These are phyloP conservation scores for Scortum barcoo DNA, from an alignment of 2,113 vertebrate species.

Conservation along the genomic window DNA sequence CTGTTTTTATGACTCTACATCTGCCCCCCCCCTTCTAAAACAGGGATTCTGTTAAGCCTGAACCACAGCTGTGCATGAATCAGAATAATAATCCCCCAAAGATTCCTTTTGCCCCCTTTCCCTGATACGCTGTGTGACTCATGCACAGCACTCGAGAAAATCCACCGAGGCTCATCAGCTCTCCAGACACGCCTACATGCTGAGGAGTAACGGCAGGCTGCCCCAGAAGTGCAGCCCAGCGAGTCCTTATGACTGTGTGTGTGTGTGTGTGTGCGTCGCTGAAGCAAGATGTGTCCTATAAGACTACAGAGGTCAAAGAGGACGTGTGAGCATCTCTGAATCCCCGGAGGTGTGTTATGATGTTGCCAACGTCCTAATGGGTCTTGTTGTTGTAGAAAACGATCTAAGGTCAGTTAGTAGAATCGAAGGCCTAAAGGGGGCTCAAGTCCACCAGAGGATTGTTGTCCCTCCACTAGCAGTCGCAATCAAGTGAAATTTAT, in stretches of 20 bases:
- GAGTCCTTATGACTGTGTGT: slow-evolving; percentile 38
- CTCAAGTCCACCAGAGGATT: background rate
- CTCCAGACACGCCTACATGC: slow-evolving; percentile 69
- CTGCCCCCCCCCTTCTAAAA: slow-evolving; percentile 46
- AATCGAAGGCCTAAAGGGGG: slow-evolving; percentile 32
- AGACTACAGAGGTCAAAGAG: slow-evolving; percentile 73
- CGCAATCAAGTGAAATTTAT: slow-evolving; percentile 26
- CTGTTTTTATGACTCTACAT: slow-evolving; percentile 24
- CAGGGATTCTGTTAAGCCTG: slow-evolving; percentile 70
- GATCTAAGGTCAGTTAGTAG: slow-evolving; percentile 47
- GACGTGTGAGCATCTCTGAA: slow-evolving; percentile 68
- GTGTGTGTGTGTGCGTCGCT: slow-evolving; percentile 20
- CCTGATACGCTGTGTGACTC: slow-evolving; percentile 66
- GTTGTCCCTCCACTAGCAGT: background rate
- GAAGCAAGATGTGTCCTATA: slow-evolving; percentile 70
- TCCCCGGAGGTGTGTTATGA: slow-evolving; percentile 59
- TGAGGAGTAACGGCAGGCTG: slow-evolving; percentile 54
- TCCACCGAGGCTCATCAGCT: slow-evolving; percentile 67
- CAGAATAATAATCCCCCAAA: slow-evolving; percentile 78
- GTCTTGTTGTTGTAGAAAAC: slow-evolving; percentile 33
- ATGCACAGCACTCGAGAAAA: slow-evolving; percentile 69
- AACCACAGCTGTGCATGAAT: slow-evolving; percentile 77
- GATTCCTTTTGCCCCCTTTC: slow-evolving; percentile 72
- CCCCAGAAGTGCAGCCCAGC: slow-evolving; percentile 54
- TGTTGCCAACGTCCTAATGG: slow-evolving; percentile 54